Base-by-base conservation (phyloP, 2,113 vertebrate genomes). In the Dasyprocta punctata region DNA sequence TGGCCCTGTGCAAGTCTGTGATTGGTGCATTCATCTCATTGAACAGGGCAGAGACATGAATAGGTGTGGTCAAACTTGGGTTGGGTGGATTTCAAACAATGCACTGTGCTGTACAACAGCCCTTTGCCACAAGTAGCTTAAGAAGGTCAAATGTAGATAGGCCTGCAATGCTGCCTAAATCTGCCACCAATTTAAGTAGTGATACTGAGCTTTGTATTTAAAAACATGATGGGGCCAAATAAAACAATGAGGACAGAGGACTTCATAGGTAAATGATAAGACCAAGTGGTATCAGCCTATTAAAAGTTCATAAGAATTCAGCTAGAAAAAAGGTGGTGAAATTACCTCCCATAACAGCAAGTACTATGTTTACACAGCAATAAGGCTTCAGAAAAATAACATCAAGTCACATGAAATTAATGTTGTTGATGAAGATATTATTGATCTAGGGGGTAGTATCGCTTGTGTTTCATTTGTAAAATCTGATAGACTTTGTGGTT, bases 381-480 rank as follows among this genome's bases (percentile, higher is more conserved):
- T 19, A 84, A 44, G 24, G 8, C 92, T 56, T 60, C 78, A 92
- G 84, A 38, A n/a, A 96, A 73, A 94, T 9, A 90, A 12, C 69
- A 83, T 38, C 87, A 60, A 96, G 38, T 63, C 87, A 28, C 30
- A 58, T n/a, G 33, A 89, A 97, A 86, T 61, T 63, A 67, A 92
- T 89, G 83, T 19, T 56, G 73, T 60, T 88, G 44, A 58, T 67
- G 71, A 90, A 0, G 9, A 94, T 86, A 65, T 54, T 52, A 86
- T 7, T 91, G 83, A 69, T 49, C n/a, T 49, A 20, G 1, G 20
- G 3, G 2, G 36, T 49, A 78, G 41, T 60, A 85, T 3, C 69
- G 52, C 90, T 92, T 95, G 44, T 73, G 52, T 73, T 97, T 90
- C 63, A 56, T 58, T 81, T 67, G 9, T 84, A 87, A 92, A 92